A percentile compares a stretch with the other conserved stretches of the same genome.
Conservation (phyloP, 2,113 vertebrate genomes). For the Hippoglossus stenolepis region DNA sequence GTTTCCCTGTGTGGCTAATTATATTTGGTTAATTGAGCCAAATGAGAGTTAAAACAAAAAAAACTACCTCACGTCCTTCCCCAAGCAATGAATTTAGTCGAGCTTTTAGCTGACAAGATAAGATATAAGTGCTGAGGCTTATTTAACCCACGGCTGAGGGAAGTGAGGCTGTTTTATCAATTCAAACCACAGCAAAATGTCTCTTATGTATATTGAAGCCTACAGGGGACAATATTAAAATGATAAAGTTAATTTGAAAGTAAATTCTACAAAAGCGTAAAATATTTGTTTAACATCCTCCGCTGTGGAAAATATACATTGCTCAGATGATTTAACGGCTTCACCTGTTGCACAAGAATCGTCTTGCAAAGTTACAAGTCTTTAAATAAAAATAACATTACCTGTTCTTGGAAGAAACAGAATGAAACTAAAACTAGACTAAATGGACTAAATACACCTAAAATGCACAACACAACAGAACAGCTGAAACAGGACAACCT, state of each 20-base stretch:
- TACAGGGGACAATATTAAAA: background rate
- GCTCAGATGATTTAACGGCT: too few species aligned
- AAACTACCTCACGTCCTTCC: background rate
- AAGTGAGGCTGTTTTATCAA: conserved; percentile 60
- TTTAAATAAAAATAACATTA: too few species aligned
- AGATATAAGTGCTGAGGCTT: conserved; percentile 19
- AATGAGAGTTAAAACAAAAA: conserved; percentile 23
- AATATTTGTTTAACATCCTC: too few species aligned
- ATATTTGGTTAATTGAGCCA: conserved; percentile 46
- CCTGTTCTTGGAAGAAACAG: too few species aligned
- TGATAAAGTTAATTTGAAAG: background rate
- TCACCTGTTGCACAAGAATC: too few species aligned
- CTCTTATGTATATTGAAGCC: conserved; percentile 36
- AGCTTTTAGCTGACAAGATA: conserved; percentile 57
- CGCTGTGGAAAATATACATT: too few species aligned
- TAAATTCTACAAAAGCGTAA: background rate
- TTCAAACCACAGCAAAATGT: conserved; percentile 38
- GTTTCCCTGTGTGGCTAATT: conserved; percentile 47
- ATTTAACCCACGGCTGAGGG: conserved; percentile 11
- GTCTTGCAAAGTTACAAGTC: too few species aligned
- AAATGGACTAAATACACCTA: too few species aligned
- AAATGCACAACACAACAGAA: too few species aligned
- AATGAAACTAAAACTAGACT: too few species aligned
- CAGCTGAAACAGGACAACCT: too few species aligned
- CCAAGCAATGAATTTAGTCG: conserved; percentile 19